Conservation (phyloP, 2,113 vertebrate genomes). For the Phrynocephalus versicolor region DNA sequence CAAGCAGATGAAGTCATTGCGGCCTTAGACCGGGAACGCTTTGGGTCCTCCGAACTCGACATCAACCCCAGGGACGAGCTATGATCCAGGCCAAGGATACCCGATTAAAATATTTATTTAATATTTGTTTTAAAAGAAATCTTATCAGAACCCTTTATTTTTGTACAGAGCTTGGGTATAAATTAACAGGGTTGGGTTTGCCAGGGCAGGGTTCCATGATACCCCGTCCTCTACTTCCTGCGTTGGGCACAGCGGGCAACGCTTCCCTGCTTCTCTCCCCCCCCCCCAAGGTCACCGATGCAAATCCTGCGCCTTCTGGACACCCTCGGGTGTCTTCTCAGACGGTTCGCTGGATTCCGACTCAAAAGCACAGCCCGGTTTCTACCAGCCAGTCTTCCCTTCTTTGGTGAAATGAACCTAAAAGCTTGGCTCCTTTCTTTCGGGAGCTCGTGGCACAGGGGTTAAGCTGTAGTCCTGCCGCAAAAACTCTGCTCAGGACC, state of each 20-base stretch:
- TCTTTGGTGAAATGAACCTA: too few relatives aligned
- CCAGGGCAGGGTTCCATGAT: neutral
- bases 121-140: constrained; percentile 74
- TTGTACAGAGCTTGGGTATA: constrained; percentile 87
- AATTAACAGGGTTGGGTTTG: constrained; percentile 64
- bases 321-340: neutral
- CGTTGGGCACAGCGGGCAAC: constrained; percentile 42
- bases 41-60: constrained; percentile 69
- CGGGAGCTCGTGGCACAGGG: too few relatives aligned
- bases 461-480: too few relatives aligned
- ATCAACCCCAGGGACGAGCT: constrained; percentile 96
- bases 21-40: constrained; percentile 78
- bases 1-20: constrained; percentile 94
- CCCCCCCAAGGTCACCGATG: neutral
- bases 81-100: constrained; percentile 72
- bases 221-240: neutral
- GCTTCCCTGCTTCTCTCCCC: too few relatives aligned
- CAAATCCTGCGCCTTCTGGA: neutral
- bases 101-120: constrained; percentile 90
- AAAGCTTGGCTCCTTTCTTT: too few relatives aligned
- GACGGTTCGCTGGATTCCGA: neutral
- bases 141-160: constrained; percentile 92
- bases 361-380: neutral
- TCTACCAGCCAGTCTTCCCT: too few relatives aligned
- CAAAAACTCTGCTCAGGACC: too few relatives aligned